A percentile compares a stretch with the other conserved stretches of the same genome.
Evolutionary conservation across 1,140 invertebrate species (phyloP).

Genomic region (Piezodorus guildinii): DNA sequence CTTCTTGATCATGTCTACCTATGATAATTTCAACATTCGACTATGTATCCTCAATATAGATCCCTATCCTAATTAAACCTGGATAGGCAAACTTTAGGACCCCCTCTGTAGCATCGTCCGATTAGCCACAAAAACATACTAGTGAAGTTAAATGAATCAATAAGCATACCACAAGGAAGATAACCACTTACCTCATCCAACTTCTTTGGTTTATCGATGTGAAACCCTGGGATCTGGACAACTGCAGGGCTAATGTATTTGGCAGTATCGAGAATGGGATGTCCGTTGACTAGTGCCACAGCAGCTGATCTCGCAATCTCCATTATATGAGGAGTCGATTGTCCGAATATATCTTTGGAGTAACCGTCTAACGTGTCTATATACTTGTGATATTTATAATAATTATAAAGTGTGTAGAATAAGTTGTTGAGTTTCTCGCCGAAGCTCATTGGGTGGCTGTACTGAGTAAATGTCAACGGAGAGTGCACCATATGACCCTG

Average conservation of each 20-base stretch:
- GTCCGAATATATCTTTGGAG: conserved; percentile 37
- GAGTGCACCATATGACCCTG: conserved; percentile 36
- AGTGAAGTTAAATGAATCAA: no score
- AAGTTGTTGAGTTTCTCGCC: conserved; percentile 42
- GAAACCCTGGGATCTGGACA: conserved; percentile 47
- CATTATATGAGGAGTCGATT: conserved; percentile 35
- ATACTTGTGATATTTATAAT: background rate
- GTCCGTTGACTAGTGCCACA: conserved; percentile 43
- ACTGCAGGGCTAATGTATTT: conserved; percentile 37
- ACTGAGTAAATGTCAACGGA: conserved; percentile 38
- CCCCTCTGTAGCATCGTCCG: no score
- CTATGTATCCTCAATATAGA: no score
- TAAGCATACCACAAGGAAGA: no score
- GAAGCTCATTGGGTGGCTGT: conserved; percentile 42
- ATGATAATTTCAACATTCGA: no score
- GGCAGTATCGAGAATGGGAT: conserved; percentile 39
- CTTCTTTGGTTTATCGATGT: conserved; percentile 32
- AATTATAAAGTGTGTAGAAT: background rate
- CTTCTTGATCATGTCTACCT: no score
- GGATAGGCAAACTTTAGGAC: no score
- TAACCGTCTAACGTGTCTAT: conserved; percentile 29
- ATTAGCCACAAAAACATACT: no score
- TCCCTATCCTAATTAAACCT: no score
- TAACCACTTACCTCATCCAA: no score
- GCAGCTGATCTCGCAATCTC: conserved; percentile 36